Base-by-base conservation (phyloP, 2,888 invertebrate genomes). In the Hydropsyche betteni region DNA sequence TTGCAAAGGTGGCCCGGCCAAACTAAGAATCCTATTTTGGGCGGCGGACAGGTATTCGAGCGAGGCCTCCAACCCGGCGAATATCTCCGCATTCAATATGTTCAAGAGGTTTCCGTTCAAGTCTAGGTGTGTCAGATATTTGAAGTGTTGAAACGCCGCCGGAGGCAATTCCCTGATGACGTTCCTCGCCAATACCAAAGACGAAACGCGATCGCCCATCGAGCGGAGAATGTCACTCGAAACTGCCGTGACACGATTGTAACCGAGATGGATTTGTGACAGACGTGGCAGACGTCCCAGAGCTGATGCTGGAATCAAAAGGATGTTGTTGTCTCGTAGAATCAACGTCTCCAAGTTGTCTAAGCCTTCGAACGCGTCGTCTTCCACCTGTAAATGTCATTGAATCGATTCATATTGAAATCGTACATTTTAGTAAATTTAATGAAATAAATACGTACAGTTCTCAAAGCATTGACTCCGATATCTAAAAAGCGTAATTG, bases 321-420 rank as follows among this genome's bases (percentile, higher is more conserved):
- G 88, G 74, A 97, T 94, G 80, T 96, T 95, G 85, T 97, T 96
- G 83, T 97, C 96, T 81, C 92, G 91, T 8, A 97, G 87, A 38
- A 93, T 91, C 0, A 97, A 86, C 52, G 92, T 91, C 83, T 93
- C 91, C 14, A 97, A 85, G 80, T 89, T 92, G 50, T 91, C 89
- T 78, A 96, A 84, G 0, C 96, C 96, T 82, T 95, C 94, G 81
- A 96, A 93, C 0, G 94, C 93, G 79, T 94, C 94, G 81, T 95
- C 95, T 85, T 96, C 95, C 77, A 96, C 92, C 95, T 95, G 85
- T 61, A 86, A 85, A 74, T 61, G 74, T 77, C 10, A 8, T 44
- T 44, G 44, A 44, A 44, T 53, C 70, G 69, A 14, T 52, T 44
- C 44, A 44, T 44, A 4, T 44, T 44, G 33, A 72, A 74, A 70